These are phyloP conservation scores for Trichonephila clavipes DNA, from an alignment of 1,140 invertebrate species.

Conservation along the genomic window DNA sequence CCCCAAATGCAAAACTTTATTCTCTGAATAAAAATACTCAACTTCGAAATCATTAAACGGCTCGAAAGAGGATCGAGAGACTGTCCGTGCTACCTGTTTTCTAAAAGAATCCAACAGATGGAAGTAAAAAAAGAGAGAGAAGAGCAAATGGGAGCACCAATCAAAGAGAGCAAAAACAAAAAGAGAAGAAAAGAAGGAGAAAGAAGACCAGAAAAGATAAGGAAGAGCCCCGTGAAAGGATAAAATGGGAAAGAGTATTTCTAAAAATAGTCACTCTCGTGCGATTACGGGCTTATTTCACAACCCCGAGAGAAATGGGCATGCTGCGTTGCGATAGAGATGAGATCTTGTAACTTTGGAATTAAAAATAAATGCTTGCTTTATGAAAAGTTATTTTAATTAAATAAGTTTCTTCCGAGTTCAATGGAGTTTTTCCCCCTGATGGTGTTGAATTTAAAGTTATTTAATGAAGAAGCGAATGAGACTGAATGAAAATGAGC, in stretches of 20 bases:
- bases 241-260: constrained; percentile 35
- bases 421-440: too few species aligned
- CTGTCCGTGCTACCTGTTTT: constrained; percentile 16
- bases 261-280: constrained; percentile 27
- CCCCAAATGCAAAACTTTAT: background rate
- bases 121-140: background rate
- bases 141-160: background rate
- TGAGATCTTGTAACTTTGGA: background rate
- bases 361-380: background rate
- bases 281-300: constrained; percentile 32
- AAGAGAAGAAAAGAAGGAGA: background rate
- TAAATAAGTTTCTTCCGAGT: background rate
- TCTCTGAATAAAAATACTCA: background rate
- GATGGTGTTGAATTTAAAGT: too few species aligned
- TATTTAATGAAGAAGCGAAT: too few species aligned
- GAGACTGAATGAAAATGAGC: too few species aligned
- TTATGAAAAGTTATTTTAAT: constrained; percentile 26
- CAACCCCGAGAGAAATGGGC: background rate
- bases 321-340: background rate
- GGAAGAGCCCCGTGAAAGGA: background rate
- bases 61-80: background rate
- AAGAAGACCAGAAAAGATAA: background rate
- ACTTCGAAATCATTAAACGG: background rate
- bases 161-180: constrained; percentile 17
- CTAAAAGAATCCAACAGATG: background rate